Base-by-base conservation (phyloP, 2,797 vertebrate species). In the Hippocampus kuda region DNA sequence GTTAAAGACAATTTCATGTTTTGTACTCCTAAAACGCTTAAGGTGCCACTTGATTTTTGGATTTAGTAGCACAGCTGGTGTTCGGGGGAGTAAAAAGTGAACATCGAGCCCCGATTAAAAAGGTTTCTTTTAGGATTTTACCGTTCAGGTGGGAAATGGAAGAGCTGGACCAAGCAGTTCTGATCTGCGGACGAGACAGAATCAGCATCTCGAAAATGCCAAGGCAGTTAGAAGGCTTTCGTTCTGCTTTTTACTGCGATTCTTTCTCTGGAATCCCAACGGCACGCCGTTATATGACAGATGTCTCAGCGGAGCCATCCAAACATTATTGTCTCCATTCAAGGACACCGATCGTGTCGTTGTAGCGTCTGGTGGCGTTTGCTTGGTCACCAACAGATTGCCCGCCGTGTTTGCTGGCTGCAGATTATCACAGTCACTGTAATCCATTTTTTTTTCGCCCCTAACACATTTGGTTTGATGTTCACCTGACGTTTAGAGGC, bases 161-260 rank as follows among this genome's bases (percentile, higher is more conserved):
- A 54, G 22, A 8, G 8, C 7, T 54, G 22, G n/a, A 54, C 22
- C 53, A 12, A n/a, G 44, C 22, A n/a, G 10, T 54, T 24, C 53
- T 12, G 26, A 30, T 15, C 13, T 30, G 26, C 24, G 24, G 24
- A 27, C 26, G 27, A 4, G 26, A 59, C 56, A 59, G 70, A 12
- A 67, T 82, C 79, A 81, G 85, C 81, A 83, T 76, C 54, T 82
- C 83, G 81, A 83, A 86, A 86, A 85, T 82, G 80, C 81, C 82
- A 79, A 77, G 69, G 81, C 82, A 86, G 85, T 84, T 80, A 78
- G 79, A 82, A 73, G 75, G 69, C 73, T 24, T 70, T 60, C 62
- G 71, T 67, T 46, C 69, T 51, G 69, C 69, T 81, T 81, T 81
- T 82, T 80, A 78, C 80, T 77, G 66, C 69, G n/a, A 20, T 70